A percentile compares a stretch with the other conserved stretches of the same genome.
Evolutionary conservation across 2,113 vertebrate genomes (phyloP).

Genomic region (Calyptomena viridis): DNA sequence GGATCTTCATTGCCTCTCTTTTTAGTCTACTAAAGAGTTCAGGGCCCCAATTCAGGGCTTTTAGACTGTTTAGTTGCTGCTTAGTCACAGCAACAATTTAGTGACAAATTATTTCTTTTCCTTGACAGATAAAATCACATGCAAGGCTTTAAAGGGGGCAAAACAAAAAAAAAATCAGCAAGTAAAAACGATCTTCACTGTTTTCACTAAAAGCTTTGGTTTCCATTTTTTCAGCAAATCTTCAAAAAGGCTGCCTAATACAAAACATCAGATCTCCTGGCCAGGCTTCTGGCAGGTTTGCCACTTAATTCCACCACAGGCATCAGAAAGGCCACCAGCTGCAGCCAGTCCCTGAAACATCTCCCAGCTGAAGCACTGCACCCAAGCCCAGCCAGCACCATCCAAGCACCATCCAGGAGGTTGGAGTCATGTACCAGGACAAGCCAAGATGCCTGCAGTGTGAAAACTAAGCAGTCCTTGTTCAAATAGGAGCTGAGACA

Average conservation of each 20-base stretch:
- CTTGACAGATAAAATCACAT: neutral
- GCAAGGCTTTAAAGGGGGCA: neutral
- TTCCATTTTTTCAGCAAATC: neutral
- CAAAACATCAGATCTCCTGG: neutral
- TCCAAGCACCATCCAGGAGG: neutral
- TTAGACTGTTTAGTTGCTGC: too few relatives aligned
- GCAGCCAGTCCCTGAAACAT: neutral
- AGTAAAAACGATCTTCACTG: neutral
- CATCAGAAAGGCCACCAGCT: neutral
- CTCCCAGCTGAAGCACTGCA: neutral
- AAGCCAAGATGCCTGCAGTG: neutral
- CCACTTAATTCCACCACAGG: neutral
- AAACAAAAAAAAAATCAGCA: neutral
- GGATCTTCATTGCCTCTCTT: neutral
- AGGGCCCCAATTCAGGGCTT: neutral
- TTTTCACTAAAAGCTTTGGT: neutral
- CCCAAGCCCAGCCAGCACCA: neutral
- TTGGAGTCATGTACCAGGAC: neutral
- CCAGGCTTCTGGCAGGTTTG: neutral
- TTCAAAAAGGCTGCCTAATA: neutral
- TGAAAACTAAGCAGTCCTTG: neutral
- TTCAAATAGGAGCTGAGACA: neutral
- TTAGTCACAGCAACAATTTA: conserved; percentile 37
- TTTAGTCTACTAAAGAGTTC: neutral
- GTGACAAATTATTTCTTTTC: conserved; percentile 28